A percentile compares a stretch with the other conserved stretches of the same genome.
phyloP scores from a whole-genome alignment of 2,888 invertebrate genomes.

The Microctonus aethiopoides region DNA sequence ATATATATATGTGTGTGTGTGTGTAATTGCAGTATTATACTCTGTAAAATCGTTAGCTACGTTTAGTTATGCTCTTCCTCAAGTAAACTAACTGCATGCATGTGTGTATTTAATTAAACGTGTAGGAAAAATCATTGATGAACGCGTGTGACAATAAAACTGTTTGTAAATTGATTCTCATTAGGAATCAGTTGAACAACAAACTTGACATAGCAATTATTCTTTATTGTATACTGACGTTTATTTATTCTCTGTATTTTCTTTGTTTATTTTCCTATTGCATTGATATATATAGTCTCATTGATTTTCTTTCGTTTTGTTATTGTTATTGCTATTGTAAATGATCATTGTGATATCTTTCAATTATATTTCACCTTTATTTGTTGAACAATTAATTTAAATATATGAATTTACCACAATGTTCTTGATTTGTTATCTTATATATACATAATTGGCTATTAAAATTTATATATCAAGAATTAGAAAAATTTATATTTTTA shows the following conservation, averaged over 20 bases:
- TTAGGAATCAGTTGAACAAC: not conserved
- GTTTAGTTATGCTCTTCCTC: no score
- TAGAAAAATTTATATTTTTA: no score
- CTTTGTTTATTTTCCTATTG: not conserved
- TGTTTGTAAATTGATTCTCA: not conserved
- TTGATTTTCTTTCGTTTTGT: not conserved
- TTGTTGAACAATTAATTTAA: not conserved
- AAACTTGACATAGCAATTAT: not conserved
- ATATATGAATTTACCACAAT: not conserved
- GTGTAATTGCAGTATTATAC: not conserved
- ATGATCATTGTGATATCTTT: no score
- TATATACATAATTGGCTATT: not conserved
- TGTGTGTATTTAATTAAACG: no score
- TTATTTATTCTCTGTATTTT: not conserved
- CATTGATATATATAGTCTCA: not conserved
- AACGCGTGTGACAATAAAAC: not conserved
- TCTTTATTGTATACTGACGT: not conserved
- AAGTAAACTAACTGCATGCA: no score
- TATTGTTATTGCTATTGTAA: no score
- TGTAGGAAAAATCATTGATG: no score
- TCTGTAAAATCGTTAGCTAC: not conserved
- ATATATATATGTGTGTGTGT: no score
- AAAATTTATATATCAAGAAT: not conserved
- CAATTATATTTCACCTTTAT: not conserved
- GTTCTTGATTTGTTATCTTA: not conserved